Conservation (phyloP, 2,888 invertebrate genomes). For the Masnerella sp. region DNA sequence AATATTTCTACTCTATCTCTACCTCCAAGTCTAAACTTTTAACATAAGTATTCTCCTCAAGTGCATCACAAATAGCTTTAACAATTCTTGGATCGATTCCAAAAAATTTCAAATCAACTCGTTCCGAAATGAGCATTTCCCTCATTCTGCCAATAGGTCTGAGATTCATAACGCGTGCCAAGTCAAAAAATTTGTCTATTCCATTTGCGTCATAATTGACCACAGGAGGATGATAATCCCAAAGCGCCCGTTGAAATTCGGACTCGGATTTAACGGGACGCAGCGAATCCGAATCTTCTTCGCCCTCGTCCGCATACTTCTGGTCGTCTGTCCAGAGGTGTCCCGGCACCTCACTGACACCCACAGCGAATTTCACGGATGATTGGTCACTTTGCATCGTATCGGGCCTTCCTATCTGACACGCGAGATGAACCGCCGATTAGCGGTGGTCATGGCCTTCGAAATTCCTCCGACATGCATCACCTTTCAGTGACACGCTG, state of each 20-base stretch:
- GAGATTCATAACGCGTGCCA: slow-evolving; percentile 43
- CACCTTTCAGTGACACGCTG: neutral
- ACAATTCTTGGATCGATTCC: slow-evolving; percentile 67
- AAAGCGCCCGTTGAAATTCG: slow-evolving; percentile 54
- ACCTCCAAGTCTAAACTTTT: slow-evolving; percentile 69
- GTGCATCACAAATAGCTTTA: slow-evolving; percentile 66
- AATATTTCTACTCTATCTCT: neutral
- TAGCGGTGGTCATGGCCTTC: slow-evolving; percentile 2
- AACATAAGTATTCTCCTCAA: slow-evolving; percentile 66
- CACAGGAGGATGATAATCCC: slow-evolving; percentile 61
- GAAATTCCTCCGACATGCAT: neutral
- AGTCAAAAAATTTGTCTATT: slow-evolving; percentile 66
- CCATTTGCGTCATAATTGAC: slow-evolving; percentile 64
- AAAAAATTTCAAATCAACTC: slow-evolving; percentile 69
- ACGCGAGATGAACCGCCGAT: slow-evolving; percentile 24
- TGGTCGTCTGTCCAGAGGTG: neutral
- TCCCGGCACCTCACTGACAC: too few relatives aligned
- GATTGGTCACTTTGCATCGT: slow-evolving; percentile 41
- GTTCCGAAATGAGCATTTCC: slow-evolving; percentile 66
- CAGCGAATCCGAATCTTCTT: slow-evolving; percentile 66
- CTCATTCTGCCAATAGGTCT: slow-evolving; percentile 64
- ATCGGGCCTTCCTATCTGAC: slow-evolving; percentile 33
- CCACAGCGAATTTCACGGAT: slow-evolving; percentile 38
- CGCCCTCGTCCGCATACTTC: slow-evolving; percentile 57
- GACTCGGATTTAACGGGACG: neutral